Evolutionary conservation across 2,113 vertebrate species (phyloP), one percentile per base, ranked within the genome.

Genomic region (Zosterops hypoxanthus): DNA sequence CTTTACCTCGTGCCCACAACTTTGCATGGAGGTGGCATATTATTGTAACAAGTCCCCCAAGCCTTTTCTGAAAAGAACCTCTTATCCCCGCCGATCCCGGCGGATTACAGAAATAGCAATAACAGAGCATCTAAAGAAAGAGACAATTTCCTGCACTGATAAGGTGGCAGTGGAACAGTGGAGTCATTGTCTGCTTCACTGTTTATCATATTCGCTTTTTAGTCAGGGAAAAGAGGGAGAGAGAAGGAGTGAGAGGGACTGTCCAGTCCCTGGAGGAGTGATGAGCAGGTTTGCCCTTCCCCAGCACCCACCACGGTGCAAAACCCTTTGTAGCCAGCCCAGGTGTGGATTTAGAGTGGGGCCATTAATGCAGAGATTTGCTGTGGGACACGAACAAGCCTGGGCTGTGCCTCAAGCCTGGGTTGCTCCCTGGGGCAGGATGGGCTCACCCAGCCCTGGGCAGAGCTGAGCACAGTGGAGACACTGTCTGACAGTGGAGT

Each of bases 1-100:
- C 76, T 88, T 88, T 57, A 56, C 55, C 47, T 90, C 14, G 15
- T 96, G 92, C 91, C 95, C 94, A 88, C 83, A 94, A 90, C 79
- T 96, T 95, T 96, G 92, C 95, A 94, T 84, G 96, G 95, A 95
- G 94, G 93, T 88, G 92, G 92, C 93, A 90, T 33, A 70, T 97
- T 91, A 91, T 82, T 96, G 75, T 92, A 97, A 97, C 95, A 96
- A 97, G 96, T 96, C 95, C 97, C 95, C 84, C 93, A 97, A 97
- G 97, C 94, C 84, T 87, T 97, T 90, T 91, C 92, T 96, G 71
- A 82, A 85, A 92, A 92, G 96, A 96, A 59, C 55, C 92, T 97
- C 94, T 97, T 82, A 96, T 97, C 95, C 92, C 91, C 33, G 72
- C 88, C 75, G 92, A 95, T 97, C 97, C 97, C 95, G 2, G 88